phyloP scores from a whole-genome alignment of 2,888 invertebrate species.

The Parascotia fuliginaria region DNA sequence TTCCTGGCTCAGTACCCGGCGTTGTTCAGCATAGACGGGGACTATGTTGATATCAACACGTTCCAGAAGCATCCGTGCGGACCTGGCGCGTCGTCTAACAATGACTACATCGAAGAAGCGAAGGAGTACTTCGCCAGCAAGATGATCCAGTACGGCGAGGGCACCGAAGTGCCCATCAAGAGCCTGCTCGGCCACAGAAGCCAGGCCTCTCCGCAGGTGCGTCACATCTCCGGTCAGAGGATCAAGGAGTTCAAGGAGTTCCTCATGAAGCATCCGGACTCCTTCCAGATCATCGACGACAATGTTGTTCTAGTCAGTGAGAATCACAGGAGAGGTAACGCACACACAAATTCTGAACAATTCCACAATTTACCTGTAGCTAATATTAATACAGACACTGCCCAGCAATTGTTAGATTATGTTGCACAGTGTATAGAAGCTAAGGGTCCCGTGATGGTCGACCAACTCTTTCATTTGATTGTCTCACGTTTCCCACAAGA shows the following conservation, averaged over 20 bases:
- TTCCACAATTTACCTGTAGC: constrained; percentile 90
- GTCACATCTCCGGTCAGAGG: constrained; percentile 97
- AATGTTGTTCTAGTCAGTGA: constrained; percentile 92
- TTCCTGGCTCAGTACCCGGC: constrained; percentile 98
- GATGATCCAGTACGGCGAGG: constrained; percentile 97
- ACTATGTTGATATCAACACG: constrained; percentile 94
- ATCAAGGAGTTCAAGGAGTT: constrained; percentile 97
- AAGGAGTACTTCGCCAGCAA: constrained; percentile 99
- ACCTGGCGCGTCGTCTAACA: constrained; percentile 88
- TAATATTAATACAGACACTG: constrained; percentile 92
- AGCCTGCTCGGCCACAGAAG: constrained; percentile 98
- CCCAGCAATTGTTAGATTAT: constrained; percentile 93
- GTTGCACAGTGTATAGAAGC: constrained; percentile 93
- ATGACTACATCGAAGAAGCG: constrained; percentile 97
- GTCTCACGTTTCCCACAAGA: constrained; percentile 91
- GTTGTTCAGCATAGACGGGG: constrained; percentile 97
- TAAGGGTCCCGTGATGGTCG: constrained; percentile 93
- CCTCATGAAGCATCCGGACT: constrained; percentile 92
- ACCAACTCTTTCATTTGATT: constrained; percentile 94
- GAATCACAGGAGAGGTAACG: constrained; percentile 88
- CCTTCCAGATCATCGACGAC: constrained; percentile 94
- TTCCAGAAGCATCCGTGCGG: constrained; percentile 88
- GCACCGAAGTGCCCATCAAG: constrained; percentile 98
- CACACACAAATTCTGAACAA: constrained; percentile 88
- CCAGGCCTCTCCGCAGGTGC: constrained; percentile 98